Percentiles rank a stretch among this genome's conserved stretches.
phyloP scores from a whole-genome alignment of 2,797 vertebrate genomes.

The Chelonia mydas region DNA sequence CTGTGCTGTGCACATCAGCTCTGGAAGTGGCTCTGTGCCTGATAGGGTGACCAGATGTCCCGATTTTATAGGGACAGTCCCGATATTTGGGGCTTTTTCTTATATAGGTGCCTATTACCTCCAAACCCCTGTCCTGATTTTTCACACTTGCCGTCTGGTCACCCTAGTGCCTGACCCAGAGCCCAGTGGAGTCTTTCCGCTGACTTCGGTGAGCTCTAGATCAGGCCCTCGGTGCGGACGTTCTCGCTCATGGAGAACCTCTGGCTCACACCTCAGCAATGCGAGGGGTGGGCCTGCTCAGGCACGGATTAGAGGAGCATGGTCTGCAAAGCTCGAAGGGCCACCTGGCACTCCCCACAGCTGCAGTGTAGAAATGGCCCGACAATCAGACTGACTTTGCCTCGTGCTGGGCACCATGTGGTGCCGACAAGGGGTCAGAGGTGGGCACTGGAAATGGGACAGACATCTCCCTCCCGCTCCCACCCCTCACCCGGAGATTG shows the following conservation, averaged over 20 bases:
- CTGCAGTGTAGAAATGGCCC: not conserved
- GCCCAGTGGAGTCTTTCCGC: not conserved
- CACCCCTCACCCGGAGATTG: not conserved
- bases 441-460: not conserved
- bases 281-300: not conserved
- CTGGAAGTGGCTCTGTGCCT: not conserved
- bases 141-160: too few species aligned
- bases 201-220: fast-evolving
- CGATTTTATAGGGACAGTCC: too few species aligned
- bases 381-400: not conserved
- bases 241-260: not conserved
- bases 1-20: not conserved
- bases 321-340: not conserved
- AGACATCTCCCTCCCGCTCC: not conserved
- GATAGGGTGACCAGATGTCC: too few species aligned
- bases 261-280: not conserved
- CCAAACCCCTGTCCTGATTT: too few species aligned
- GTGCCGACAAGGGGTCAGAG: not conserved
- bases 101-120: too few species aligned
- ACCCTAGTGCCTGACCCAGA: not conserved
- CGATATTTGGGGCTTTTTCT: too few species aligned
- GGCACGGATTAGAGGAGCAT: not conserved
- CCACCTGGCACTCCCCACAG: not conserved
- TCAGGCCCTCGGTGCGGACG: fast-evolving
- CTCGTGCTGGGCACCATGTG: not conserved